Evolutionary conservation across 2,888 invertebrate species (phyloP), one percentile per base, ranked within the genome.

Genomic region (Cataglyphis livida): DNA sequence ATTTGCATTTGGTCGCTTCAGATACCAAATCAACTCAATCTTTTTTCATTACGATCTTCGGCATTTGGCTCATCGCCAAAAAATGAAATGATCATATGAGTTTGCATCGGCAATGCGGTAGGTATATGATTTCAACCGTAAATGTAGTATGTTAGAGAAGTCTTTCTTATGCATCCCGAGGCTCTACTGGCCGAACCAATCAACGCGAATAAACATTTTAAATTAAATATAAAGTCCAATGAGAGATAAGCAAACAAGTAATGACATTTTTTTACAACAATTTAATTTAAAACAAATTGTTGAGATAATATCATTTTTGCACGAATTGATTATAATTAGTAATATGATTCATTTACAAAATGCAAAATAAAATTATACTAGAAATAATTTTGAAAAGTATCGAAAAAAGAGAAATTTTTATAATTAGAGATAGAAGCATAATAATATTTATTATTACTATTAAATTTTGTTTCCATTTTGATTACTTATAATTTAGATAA

Each of bases 31-130:
- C 51, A n/a, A 7, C 70, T 35, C 21, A 3, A 4, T 38, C 25
- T 73, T 35, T 61, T 68, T 78, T 62, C 41, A 1, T 54, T 59
- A 35, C 38, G 1, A 38, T 73, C 51, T 65, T 73, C 41, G 76
- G 44, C 51, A 76, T 61, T 71, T 76, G 81, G 76, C 61, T 65
- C 12, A 3, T 18, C 5, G 61, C 71, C 81, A 62, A 51, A 7
- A 61, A 21, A 64, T 59, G 51, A 41, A 70, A 41, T 81, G 62
- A 76, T 65, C 6, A 59, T 71, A 62, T 83, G 74, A 73, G 73
- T 32, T 32, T n/a, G 7, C 83, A 73, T 61, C 61, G 74, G 74
- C 83, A 84, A 84, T 83, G 83, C 83, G 83, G 79, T 28, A 84
- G 74, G n/a, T 62, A 38, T 38, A 15, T 32, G 54, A 41, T 57